Conservation (phyloP, 2,113 vertebrate genomes). For the Lepisosteus oculatus region DNA sequence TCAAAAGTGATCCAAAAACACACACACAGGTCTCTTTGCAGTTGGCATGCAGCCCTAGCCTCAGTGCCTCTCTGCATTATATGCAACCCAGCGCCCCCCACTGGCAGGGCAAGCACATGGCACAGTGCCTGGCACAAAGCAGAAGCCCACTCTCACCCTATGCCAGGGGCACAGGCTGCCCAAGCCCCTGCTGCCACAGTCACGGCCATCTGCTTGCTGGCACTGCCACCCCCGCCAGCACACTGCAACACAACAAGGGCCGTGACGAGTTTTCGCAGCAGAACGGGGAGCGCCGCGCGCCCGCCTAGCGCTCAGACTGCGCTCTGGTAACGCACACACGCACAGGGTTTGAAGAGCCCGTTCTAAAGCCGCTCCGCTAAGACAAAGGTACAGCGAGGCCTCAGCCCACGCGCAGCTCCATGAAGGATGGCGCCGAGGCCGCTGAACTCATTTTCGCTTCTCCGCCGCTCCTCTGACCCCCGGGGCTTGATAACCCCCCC, state of each 20-base stretch:
- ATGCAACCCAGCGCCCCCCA: background rate
- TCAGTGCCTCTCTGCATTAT: too few relatives aligned
- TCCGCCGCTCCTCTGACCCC: constrained; percentile 57
- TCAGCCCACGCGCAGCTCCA: constrained; percentile 4
- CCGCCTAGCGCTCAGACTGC: constrained; percentile 16
- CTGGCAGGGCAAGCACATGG: background rate
- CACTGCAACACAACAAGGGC: too few relatives aligned
- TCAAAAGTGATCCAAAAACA: too few relatives aligned
- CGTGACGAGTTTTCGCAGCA: too few relatives aligned
- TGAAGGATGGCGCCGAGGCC: constrained; percentile 48
- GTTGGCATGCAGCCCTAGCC: background rate
- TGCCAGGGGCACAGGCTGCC: constrained; percentile 27
- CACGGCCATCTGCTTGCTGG: constrained; percentile 62
- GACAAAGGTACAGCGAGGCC: too few relatives aligned
- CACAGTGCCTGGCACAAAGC: background rate
- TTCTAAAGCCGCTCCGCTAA: too few relatives aligned
- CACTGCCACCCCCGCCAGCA: constrained; percentile 27
- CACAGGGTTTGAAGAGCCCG: too few relatives aligned
- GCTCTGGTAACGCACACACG: constrained; percentile 5
- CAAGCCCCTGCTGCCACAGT: constrained; percentile 33
- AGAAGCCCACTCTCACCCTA: background rate
- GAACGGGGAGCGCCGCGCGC: background rate
- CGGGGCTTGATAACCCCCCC: constrained; percentile 47
- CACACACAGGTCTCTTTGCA: background rate
- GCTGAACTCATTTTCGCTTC: constrained; percentile 63